Base-by-base conservation (phyloP, 1,140 invertebrate genomes). In the Thalassaphorura encarpata region DNA sequence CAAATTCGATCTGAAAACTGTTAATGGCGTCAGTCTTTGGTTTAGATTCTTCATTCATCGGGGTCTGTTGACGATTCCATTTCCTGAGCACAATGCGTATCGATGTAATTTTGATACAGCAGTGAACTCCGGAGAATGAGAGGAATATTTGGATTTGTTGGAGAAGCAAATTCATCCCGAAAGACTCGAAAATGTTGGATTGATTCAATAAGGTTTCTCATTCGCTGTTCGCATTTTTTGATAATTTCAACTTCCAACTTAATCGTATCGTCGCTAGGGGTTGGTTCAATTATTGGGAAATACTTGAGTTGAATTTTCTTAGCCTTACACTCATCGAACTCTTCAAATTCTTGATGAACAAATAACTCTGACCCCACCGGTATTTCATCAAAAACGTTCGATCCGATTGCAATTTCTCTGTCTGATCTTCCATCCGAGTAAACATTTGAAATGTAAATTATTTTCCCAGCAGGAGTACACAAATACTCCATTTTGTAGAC, bases 291-390 rank as follows among this genome's bases (percentile, higher is more conserved):
- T 26, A 21, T 24, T 11, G 19, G 45, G 18, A 47, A 47, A 13
- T 26, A 21, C 11, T 24, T 21, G 19, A 47, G 45, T 18, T 47
- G 45, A 5, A 47, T 3, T 26, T 47, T 21, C 24, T 19, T 23
- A 4, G 18, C 18, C 6, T 15, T 27, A 47, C 45, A 47, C 24
- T 47, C 45, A 19, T 27, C 28, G 45, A 13, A 11, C 21, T 26
- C 45, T 3, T 47, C 45, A 47, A 47, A 47, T 47, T 47, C 21
- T 26, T 27, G 18, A 23, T 47, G 21, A 5, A 47, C 45, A 26
- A 47, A 47, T 47, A 47, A 13, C 28, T 47, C 45, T 19, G 45
- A 47, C 8, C 24, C 18, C 8, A 11, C 19, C 8, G 45, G 45
- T 13, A 47, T 47, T 8, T 26, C 11, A 11, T 27, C 45, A 6